Conservation (phyloP, 2,113 vertebrate species). For the Emydocephalus ijimae region DNA sequence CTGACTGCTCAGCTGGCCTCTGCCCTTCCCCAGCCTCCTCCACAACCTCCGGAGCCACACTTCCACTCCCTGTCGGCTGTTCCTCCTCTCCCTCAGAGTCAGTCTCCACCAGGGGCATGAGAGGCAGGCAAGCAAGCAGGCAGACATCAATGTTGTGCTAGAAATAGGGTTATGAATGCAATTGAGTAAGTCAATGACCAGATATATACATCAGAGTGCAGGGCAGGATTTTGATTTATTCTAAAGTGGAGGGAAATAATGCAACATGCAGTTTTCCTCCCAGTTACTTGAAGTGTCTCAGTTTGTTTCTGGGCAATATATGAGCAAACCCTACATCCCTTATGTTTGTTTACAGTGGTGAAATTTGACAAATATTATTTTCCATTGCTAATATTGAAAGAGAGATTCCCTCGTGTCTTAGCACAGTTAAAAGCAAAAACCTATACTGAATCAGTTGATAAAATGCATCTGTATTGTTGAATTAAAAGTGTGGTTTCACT, state of each 20-base stretch:
- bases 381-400: not conserved
- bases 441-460: not conserved
- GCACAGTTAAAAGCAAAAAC: not conserved
- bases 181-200: not conserved
- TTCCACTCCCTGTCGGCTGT: too few species aligned
- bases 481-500: not conserved
- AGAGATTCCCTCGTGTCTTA: not conserved
- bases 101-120: too few species aligned
- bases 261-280: not conserved
- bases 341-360: not conserved
- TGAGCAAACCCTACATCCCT: not conserved
- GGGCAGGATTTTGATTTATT: not conserved
- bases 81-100: too few species aligned
- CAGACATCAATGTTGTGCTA: not conserved
- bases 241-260: not conserved
- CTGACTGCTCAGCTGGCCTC: too few species aligned
- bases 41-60: too few species aligned
- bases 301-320: not conserved
- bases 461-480: not conserved
- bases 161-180: not conserved
- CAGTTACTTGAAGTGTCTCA: not conserved
- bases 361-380: not conserved
- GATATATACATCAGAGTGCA: not conserved
- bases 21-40: too few species aligned
- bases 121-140: not conserved